Conservation (phyloP, 1,140 invertebrate genomes). For the Bombus confusus region DNA sequence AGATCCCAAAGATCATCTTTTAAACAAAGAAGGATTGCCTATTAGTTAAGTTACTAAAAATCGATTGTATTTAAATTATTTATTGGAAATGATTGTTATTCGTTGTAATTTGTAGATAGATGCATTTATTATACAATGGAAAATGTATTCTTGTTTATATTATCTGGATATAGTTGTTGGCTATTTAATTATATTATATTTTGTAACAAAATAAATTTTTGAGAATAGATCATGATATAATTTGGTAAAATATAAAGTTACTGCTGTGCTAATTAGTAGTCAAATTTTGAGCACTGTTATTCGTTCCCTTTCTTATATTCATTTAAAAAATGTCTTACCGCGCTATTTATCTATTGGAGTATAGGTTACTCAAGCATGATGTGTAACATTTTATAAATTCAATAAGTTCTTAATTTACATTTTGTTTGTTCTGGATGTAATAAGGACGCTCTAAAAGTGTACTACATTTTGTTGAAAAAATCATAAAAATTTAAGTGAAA, state of each 20-base stretch:
- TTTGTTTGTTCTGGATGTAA: background rate
- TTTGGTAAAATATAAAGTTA: background rate
- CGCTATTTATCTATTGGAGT: background rate
- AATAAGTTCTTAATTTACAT: background rate
- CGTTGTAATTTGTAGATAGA: background rate
- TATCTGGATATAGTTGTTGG: background rate
- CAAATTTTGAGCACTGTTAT: background rate
- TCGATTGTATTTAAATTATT: background rate
- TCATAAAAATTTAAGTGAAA: background rate
- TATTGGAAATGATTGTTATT: background rate
- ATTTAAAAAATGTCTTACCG: background rate
- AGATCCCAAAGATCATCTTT: slow-evolving; percentile 83
- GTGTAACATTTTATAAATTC: background rate
- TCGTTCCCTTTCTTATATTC: background rate
- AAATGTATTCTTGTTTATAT: background rate
- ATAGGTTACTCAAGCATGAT: slow-evolving; percentile 3
- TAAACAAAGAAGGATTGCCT: slow-evolving; percentile 76
- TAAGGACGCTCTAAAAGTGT: background rate
- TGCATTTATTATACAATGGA: background rate
- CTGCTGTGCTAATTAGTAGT: background rate
- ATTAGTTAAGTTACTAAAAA: slow-evolving; percentile 31
- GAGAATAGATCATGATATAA: background rate
- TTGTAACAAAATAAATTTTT: background rate
- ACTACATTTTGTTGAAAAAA: background rate
- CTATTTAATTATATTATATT: background rate